Evolutionary conservation across 2,888 invertebrate genomes (phyloP).

Genomic region (Luperina testacea): DNA sequence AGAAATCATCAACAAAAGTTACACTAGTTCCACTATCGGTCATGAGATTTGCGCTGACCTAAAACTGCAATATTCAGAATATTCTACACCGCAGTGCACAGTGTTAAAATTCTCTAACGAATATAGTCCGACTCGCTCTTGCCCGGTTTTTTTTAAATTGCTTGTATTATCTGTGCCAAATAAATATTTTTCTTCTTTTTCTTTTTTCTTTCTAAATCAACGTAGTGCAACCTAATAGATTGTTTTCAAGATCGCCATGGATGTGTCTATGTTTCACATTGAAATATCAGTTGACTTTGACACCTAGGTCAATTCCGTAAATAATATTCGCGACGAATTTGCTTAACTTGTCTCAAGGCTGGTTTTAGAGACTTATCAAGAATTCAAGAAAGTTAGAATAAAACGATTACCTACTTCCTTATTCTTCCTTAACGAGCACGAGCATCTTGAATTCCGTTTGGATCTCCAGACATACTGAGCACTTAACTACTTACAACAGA

Average conservation of each 20-base stretch:
- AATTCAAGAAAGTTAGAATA: background rate
- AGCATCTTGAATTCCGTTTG: background rate
- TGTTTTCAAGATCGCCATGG: background rate
- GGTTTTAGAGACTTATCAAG: background rate
- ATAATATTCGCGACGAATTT: constrained; percentile 49
- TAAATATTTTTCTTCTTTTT: background rate
- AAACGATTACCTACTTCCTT: background rate
- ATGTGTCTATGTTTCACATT: constrained; percentile 17
- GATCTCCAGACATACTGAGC: background rate
- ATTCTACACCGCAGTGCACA: no score
- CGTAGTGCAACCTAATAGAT: background rate
- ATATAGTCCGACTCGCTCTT: no score
- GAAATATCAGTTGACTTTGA: constrained; percentile 40
- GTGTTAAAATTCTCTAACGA: no score
- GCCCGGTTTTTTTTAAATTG: no score
- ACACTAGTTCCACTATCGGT: no score
- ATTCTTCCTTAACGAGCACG: no score
- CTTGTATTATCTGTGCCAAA: background rate
- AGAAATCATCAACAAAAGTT: no score
- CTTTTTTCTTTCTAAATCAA: background rate
- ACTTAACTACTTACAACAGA: background rate
- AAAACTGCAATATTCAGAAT: no score
- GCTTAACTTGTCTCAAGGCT: constrained; percentile 19
- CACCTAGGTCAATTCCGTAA: constrained; percentile 49
- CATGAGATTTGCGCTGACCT: no score